Conservation (phyloP, 1,140 invertebrate species). For the Mactra quadrangularis region DNA sequence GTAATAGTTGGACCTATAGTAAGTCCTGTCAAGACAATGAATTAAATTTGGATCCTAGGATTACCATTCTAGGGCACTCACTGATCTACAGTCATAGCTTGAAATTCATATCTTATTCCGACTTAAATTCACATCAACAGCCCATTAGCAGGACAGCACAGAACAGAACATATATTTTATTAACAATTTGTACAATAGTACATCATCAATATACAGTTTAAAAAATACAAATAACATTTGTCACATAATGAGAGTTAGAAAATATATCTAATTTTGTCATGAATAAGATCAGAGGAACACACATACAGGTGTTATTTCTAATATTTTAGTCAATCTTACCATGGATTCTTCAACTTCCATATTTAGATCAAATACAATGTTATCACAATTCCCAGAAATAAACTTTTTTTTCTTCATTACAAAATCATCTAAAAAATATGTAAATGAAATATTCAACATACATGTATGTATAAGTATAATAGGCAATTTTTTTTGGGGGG, state of each 20-base stretch:
- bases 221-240: too few species aligned
- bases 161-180: background rate
- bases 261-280: background rate
- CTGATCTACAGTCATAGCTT: too few species aligned
- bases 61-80: too few species aligned
- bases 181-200: background rate
- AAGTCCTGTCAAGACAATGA: too few species aligned
- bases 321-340: background rate
- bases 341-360: slow-evolving; percentile 21
- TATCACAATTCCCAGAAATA: background rate
- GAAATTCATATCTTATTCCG: too few species aligned
- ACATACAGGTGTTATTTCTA: background rate
- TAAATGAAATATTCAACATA: background rate
- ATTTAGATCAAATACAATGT: background rate
- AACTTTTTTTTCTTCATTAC: slow-evolving; percentile 5
- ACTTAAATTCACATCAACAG: background rate
- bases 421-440: background rate
- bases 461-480: too few species aligned
- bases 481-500: too few species aligned
- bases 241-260: background rate
- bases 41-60: too few species aligned
- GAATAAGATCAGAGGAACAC: background rate
- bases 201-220: too few species aligned
- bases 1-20: too few species aligned
- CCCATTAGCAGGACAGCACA: too few species aligned